Conservation (phyloP, 2,797 vertebrate species). For the Fringilla coelebs region DNA sequence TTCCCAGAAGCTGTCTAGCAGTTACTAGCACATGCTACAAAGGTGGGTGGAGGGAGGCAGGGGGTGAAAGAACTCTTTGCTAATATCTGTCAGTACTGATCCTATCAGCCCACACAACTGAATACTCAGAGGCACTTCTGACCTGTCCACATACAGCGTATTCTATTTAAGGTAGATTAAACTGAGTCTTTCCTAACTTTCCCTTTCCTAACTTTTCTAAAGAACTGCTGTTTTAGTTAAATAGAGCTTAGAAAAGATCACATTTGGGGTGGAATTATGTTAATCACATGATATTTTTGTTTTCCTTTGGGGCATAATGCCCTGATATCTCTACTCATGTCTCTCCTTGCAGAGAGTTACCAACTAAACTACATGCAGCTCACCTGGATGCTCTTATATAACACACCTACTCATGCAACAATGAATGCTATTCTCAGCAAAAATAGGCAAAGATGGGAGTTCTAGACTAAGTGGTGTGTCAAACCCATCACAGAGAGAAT, state of each 20-base stretch:
- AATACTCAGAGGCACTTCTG: neutral
- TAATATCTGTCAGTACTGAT: neutral
- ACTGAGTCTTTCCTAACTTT: too few species aligned
- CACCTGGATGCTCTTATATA: conserved; percentile 12
- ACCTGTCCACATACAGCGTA: neutral
- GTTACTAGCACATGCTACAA: neutral
- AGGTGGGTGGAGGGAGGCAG: neutral
- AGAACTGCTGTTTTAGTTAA: neutral
- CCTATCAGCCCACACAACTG: neutral
- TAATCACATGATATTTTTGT: neutral
- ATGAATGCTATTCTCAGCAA: neutral
- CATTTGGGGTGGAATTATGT: neutral
- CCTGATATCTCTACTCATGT: neutral
- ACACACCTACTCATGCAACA: neutral
- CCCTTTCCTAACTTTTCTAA: neutral
- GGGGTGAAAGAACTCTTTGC: neutral
- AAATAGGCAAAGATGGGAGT: neutral
- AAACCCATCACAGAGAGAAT: neutral
- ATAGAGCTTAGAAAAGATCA: neutral
- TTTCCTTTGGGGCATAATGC: neutral
- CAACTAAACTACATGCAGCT: neutral
- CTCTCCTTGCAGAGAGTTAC: neutral
- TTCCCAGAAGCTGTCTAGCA: neutral
- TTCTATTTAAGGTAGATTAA: neutral
- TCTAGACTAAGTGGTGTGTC: neutral